These are phyloP conservation scores for Myotis brandtii DNA, from an alignment of 2,113 vertebrate genomes.

Conservation along the genomic window DNA sequence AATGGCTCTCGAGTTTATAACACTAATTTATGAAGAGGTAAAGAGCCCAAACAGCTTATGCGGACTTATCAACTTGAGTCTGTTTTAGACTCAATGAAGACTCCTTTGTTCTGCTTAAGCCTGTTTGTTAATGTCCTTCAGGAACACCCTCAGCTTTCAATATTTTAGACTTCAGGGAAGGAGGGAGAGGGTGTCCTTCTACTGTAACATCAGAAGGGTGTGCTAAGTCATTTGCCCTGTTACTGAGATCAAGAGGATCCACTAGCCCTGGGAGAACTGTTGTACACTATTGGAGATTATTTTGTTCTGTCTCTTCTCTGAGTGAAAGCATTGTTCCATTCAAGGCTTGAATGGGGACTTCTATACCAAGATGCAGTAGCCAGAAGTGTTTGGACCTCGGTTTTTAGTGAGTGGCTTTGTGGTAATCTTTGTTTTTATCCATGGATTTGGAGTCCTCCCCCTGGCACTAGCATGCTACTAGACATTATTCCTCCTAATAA, in stretches of 20 bases:
- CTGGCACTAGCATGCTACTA: neutral
- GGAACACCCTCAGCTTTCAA: neutral
- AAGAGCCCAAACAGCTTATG: neutral
- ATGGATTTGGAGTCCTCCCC: neutral
- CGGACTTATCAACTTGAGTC: neutral
- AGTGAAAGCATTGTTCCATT: neutral
- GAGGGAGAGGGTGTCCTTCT: neutral
- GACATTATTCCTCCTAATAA: neutral
- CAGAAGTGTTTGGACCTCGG: neutral
- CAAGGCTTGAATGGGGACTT: neutral
- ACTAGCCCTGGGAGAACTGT: neutral
- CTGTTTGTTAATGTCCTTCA: neutral
- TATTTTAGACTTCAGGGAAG: neutral
- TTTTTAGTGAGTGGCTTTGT: neutral
- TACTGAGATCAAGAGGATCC: neutral
- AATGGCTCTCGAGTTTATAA: neutral
- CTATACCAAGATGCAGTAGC: neutral
- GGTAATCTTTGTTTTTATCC: neutral
- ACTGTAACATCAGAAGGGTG: rapidly evolving
- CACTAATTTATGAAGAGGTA: neutral
- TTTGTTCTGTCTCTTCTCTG: neutral
- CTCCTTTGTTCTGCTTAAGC: neutral
- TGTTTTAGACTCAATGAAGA: neutral
- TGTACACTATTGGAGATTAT: neutral
- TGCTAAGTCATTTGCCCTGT: neutral